Conservation (phyloP, 2,888 invertebrate genomes). For the Phania funesta region DNA sequence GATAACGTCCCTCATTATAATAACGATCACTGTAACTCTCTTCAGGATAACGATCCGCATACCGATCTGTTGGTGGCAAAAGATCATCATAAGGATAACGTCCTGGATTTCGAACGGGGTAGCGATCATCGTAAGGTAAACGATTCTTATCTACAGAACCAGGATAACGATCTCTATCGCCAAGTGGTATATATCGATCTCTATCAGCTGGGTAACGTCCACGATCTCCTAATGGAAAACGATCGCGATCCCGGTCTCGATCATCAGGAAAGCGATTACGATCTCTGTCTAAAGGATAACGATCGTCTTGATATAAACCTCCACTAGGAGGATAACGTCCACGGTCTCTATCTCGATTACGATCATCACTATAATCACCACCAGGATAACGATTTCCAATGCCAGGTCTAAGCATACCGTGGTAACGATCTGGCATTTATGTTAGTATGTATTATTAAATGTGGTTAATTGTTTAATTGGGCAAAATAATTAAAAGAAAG, state of each 20-base stretch:
- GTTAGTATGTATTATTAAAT: constrained; percentile 76
- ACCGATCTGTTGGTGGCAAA: constrained; percentile 70
- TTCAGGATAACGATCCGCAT: constrained; percentile 69
- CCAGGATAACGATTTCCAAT: constrained; percentile 70
- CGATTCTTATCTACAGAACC: constrained; percentile 66
- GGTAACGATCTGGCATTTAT: constrained; percentile 75
- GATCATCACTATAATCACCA: constrained; percentile 61
- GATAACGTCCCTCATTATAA: constrained; percentile 70
- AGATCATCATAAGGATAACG: constrained; percentile 71
- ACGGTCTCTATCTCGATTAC: constrained; percentile 71
- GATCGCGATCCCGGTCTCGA: constrained; percentile 70
- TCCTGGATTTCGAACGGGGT: constrained; percentile 67
- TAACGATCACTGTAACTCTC: constrained; percentile 70
- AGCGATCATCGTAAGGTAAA: constrained; percentile 61
- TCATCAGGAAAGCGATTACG: constrained; percentile 73
- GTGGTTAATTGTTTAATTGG: constrained; percentile 67
- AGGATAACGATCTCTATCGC: constrained; percentile 69
- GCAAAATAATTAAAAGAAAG: background rate
- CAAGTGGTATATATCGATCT: constrained; percentile 70
- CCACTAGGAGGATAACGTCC: constrained; percentile 66
- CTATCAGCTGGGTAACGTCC: constrained; percentile 72
- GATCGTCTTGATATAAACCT: constrained; percentile 61
- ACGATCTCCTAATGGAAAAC: constrained; percentile 70
- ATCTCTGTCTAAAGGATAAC: constrained; percentile 69
- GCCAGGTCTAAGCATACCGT: constrained; percentile 71